Percentiles rank a stretch among this genome's conserved stretches.
phyloP scores from a whole-genome alignment of 2,797 vertebrate species.

The Squalus acanthias region DNA sequence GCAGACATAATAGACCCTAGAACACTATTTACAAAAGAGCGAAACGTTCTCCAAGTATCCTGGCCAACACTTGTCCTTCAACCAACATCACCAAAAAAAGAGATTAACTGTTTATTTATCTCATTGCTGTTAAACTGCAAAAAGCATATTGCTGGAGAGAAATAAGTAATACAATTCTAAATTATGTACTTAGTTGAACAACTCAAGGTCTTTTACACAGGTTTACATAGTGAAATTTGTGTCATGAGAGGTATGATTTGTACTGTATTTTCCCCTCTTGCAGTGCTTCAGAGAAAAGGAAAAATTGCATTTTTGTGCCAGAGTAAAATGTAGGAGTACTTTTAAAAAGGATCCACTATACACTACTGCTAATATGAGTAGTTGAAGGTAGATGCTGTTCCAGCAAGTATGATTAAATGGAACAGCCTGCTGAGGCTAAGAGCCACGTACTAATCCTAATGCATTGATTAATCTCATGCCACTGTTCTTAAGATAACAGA shows the following conservation, averaged over 20 bases:
- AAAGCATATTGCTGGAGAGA: neutral
- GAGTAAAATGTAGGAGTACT: neutral
- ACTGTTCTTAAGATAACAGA: constrained; percentile 25
- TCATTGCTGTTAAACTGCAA: neutral
- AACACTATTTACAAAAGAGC: neutral
- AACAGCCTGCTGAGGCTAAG: neutral
- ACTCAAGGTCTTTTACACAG: neutral
- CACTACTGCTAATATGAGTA: neutral
- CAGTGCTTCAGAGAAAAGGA: neutral
- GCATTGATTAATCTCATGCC: constrained; percentile 22
- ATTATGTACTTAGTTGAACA: neutral
- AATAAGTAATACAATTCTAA: neutral
- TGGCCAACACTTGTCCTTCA: neutral
- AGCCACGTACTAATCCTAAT: constrained; percentile 25
- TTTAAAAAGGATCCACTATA: neutral
- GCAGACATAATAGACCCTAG: no score
- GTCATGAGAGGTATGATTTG: neutral
- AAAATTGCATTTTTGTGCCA: neutral
- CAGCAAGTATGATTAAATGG: constrained; percentile 25
- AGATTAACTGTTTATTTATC: neutral
- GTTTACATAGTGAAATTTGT: neutral
- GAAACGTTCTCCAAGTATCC: neutral
- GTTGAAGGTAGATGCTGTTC: neutral
- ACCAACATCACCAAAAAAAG: neutral
- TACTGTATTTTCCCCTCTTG: neutral